Conservation (phyloP, 2,888 invertebrate species). For the Torymus tubicola region DNA sequence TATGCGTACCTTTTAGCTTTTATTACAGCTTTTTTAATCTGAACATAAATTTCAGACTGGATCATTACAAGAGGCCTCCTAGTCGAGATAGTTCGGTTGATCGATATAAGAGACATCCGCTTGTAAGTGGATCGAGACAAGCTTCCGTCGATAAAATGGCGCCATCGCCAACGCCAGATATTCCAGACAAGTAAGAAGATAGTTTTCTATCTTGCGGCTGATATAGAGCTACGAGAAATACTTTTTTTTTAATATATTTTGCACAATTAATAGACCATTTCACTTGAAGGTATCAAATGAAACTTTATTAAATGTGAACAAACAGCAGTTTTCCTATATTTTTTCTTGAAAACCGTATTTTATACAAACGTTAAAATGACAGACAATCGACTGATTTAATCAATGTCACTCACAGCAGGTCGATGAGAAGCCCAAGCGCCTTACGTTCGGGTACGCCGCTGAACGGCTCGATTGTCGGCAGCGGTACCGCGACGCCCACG, state of each 20-base stretch:
- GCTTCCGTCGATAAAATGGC: constrained; percentile 85
- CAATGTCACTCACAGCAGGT: constrained; percentile 66
- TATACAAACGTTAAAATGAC: background rate
- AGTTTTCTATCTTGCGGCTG: no score
- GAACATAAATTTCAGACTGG: constrained; percentile 79
- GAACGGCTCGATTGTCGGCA: constrained; percentile 76
- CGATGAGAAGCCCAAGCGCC: constrained; percentile 78
- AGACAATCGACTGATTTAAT: background rate
- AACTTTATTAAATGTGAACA: no score
- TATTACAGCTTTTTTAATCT: background rate
- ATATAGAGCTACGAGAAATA: background rate
- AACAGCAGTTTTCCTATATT: no score
- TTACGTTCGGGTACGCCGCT: constrained; percentile 73
- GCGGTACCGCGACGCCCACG: constrained; percentile 78
- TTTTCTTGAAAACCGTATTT: no score
- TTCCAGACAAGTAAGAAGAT: constrained; percentile 69
- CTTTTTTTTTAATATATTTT: background rate
- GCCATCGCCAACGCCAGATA: constrained; percentile 68
- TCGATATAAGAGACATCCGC: constrained; percentile 84
- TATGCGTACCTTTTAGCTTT: background rate
- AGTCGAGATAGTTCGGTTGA: constrained; percentile 92
- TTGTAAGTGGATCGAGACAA: constrained; percentile 84
- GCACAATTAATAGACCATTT: no score
- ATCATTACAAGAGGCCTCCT: constrained; percentile 94
- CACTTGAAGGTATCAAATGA: no score